A percentile compares a stretch with the other conserved stretches of the same genome.
These are phyloP conservation scores for Ascaphus truei DNA, from an alignment of 2,113 vertebrate species.

Conservation along the genomic window DNA sequence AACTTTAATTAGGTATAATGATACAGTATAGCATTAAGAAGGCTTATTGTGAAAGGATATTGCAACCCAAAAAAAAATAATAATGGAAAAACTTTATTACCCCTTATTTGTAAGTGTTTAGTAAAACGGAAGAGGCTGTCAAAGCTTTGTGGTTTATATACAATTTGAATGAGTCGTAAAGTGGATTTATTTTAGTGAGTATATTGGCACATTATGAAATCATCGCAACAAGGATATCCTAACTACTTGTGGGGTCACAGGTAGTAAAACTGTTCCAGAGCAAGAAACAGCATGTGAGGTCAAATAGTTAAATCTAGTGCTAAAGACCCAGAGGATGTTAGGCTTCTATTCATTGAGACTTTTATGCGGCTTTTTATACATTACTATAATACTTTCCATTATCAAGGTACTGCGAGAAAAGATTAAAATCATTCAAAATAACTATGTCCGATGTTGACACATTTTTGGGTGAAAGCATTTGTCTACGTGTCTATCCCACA, in stretches of 20 bases:
- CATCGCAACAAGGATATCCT: not conserved
- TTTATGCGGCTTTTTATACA: too few species aligned
- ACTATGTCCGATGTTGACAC: too few species aligned
- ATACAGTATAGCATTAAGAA: slow-evolving; percentile 38
- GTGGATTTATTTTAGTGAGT: not conserved
- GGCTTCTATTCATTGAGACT: too few species aligned
- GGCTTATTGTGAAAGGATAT: not conserved
- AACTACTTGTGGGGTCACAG: not conserved
- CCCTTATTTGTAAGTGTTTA: not conserved
- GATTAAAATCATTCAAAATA: too few species aligned
- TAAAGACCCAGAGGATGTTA: not conserved
- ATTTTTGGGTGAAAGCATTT: too few species aligned
- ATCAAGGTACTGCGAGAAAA: too few species aligned
- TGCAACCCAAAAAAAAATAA: too few species aligned
- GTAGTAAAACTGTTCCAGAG: not conserved
- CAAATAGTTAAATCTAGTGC: not conserved
- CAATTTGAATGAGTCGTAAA: not conserved
- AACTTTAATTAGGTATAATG: slow-evolving; percentile 64
- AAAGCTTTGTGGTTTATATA: not conserved
- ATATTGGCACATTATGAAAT: not conserved
- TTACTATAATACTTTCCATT: too few species aligned
- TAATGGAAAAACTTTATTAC: not conserved
- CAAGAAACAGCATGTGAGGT: slow-evolving; percentile 2
- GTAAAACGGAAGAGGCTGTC: slow-evolving; percentile 11
- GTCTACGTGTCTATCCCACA: too few species aligned